Percentiles rank a stretch among this genome's conserved stretches.
Conservation (phyloP, 2,113 vertebrate genomes). For the Alligator sinensis region DNA sequence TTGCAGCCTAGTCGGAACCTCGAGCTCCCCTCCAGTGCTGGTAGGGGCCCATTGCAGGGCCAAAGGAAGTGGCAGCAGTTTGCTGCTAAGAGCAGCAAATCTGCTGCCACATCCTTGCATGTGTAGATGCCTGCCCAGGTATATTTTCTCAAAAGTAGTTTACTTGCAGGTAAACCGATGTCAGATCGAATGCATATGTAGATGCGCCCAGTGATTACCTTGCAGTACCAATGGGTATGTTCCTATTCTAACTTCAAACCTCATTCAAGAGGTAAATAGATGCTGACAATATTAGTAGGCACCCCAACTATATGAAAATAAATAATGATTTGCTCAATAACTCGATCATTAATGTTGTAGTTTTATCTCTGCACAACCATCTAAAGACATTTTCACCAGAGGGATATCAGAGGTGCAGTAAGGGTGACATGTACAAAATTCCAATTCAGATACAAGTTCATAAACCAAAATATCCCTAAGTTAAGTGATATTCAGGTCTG, state of each 20-base stretch:
- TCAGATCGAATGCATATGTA: too few relatives aligned
- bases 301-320: background rate
- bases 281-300: too few relatives aligned
- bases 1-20: too few relatives aligned
- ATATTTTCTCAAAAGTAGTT: too few relatives aligned
- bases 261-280: background rate
- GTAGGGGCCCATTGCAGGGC: too few relatives aligned
- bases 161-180: too few relatives aligned
- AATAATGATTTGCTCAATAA: background rate
- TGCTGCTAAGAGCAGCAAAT: too few relatives aligned
- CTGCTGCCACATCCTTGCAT: too few relatives aligned
- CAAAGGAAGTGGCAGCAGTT: too few relatives aligned
- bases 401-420: background rate
- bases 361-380: background rate
- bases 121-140: too few relatives aligned
- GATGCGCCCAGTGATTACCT: too few relatives aligned
- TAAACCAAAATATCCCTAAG: background rate
- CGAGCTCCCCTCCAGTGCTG: too few relatives aligned
- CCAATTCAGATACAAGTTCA: background rate
- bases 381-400: background rate
- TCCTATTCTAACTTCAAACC: background rate
- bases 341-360: rapidly evolving
- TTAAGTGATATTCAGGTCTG: background rate
- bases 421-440: background rate
- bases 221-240: background rate